Evolutionary conservation across 2,797 vertebrate species (phyloP).

Genomic region (Monodelphis domestica): DNA sequence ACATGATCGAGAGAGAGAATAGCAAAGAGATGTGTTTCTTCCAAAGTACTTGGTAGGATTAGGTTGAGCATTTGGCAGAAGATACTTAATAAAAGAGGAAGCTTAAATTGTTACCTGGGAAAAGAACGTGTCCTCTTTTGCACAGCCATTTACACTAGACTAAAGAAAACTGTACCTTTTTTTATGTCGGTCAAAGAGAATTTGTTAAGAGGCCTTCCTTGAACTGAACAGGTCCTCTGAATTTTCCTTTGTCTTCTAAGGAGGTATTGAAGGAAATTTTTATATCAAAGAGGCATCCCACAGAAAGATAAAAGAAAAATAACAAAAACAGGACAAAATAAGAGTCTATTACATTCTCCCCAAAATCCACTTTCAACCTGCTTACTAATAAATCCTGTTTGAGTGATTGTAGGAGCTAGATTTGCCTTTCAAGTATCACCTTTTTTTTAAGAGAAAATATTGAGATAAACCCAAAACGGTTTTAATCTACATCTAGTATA

Average conservation of each 20-base stretch:
- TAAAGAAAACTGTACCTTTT: neutral
- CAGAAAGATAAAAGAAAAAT: neutral
- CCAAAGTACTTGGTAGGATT: neutral
- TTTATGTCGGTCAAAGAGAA: neutral
- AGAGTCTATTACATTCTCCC: neutral
- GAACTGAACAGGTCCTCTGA: neutral
- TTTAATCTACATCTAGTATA: neutral
- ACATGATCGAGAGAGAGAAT: neutral
- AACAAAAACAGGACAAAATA: neutral
- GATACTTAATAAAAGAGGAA: neutral
- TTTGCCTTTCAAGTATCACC: neutral
- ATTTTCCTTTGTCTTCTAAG: neutral
- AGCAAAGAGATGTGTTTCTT: neutral
- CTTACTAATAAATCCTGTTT: neutral
- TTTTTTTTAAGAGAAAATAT: neutral
- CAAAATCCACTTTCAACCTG: neutral
- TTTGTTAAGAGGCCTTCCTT: neutral
- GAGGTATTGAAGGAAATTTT: neutral
- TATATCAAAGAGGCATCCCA: neutral
- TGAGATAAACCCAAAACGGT: neutral
- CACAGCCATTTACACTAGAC: neutral
- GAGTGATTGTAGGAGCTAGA: neutral
- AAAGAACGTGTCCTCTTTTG: neutral
- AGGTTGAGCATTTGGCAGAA: neutral
- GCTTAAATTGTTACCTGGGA: neutral